phyloP scores from a whole-genome alignment of 2,113 vertebrate species.

The Caloenas nicobarica region DNA sequence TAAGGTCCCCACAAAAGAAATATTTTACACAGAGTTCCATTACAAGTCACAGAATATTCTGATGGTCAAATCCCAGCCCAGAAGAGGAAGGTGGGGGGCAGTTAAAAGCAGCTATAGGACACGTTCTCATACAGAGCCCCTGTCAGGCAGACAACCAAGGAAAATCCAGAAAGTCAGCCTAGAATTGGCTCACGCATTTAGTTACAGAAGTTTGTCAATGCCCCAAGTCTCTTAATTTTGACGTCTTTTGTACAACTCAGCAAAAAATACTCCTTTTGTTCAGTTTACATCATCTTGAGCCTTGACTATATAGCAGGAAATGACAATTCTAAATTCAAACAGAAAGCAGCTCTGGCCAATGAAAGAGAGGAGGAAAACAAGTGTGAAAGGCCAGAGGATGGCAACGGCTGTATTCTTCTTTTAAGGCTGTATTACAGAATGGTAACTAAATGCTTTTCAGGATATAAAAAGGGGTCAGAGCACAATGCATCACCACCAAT shows the following conservation, averaged over 20 bases:
- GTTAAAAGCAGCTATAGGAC: neutral
- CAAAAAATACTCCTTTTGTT: neutral
- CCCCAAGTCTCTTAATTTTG: neutral
- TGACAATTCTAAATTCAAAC: neutral
- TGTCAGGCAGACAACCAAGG: neutral
- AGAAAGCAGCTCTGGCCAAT: neutral
- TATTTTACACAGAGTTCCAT: too few species aligned
- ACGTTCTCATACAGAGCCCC: neutral
- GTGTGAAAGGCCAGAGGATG: neutral
- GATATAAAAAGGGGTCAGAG: neutral
- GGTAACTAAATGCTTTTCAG: neutral
- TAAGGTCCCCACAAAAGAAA: neutral
- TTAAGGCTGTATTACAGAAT: neutral
- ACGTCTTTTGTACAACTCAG: neutral
- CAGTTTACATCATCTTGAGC: neutral
- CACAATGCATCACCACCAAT: neutral
- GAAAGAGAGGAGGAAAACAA: neutral
- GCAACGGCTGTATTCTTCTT: neutral
- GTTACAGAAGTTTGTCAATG: neutral
- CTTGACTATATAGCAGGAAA: neutral
- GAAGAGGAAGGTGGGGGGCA: neutral
- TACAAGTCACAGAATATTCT: neutral
- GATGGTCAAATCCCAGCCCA: neutral
- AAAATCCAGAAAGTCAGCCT: neutral
- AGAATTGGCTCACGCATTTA: neutral